Evolutionary conservation across 2,888 invertebrate species (phyloP).

Genomic region (Unio pictorum): DNA sequence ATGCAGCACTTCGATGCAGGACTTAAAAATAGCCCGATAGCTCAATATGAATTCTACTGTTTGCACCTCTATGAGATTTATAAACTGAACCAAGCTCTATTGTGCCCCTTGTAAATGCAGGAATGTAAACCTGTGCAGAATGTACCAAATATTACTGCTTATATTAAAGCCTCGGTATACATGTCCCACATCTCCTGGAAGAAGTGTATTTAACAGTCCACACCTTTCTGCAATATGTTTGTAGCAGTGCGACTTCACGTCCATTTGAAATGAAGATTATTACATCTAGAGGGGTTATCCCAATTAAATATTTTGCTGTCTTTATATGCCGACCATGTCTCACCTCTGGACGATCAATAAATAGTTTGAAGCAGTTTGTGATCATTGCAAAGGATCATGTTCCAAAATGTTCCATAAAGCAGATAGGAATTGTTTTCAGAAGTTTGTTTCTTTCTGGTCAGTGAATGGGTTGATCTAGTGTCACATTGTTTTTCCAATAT

Average conservation of each 20-base stretch:
- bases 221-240: constrained; percentile 12
- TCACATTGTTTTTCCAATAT: constrained; percentile 6
- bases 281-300: constrained; percentile 41
- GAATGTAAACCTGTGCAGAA: constrained; percentile 14
- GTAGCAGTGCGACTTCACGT: constrained; percentile 41
- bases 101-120: constrained; percentile 8
- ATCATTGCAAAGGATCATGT: constrained; percentile 15
- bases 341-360: constrained; percentile 32
- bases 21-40: no score
- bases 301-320: constrained; percentile 46
- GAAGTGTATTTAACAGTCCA: constrained; percentile 20
- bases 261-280: constrained; percentile 39
- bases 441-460: constrained; percentile 25
- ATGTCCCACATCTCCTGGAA: constrained; percentile 15
- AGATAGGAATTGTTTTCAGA: constrained; percentile 20
- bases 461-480: constrained; percentile 7
- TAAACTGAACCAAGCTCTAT: no score
- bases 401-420: constrained; percentile 23
- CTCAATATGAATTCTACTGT: no score
- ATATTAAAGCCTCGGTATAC: constrained; percentile 32
- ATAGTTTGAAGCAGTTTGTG: constrained; percentile 39
- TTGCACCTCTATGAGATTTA: no score
- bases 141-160: constrained; percentile 4
- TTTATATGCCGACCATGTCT: constrained; percentile 46
- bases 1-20: no score